Base-by-base conservation (phyloP, 2,113 vertebrate species). In the Hippocampus mohnikei region DNA sequence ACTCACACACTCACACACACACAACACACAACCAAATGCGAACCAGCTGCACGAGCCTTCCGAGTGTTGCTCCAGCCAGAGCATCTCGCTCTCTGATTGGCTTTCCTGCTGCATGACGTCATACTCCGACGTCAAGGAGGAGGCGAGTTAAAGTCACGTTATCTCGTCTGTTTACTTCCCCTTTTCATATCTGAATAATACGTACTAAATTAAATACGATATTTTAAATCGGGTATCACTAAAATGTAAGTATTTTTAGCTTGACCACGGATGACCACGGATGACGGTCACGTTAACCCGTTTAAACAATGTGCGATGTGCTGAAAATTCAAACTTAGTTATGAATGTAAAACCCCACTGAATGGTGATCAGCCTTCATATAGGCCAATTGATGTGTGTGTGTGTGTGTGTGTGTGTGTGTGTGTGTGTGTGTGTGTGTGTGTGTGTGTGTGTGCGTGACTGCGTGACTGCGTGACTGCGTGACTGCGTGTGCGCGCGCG, bases 121-220 rank as follows among this genome's bases (percentile, higher is more conserved):
- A 87, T 64, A 5, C 18, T 58, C 29, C 63, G 72, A 69, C 59
- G 42, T 7, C 8, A 58, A 74, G 78, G 79, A 79, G 88, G 78
- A 73, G 81, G 67, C 56, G 69, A 66, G 81, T 92, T 90, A 88
- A 91, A 91, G 89, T 83, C 80, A 79, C 79, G 89, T 69, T 72
- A 69, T 72, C 75, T 62, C 8, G 10, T 67, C 63, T 77, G 74
- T 79, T 88, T 75, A 75, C 73, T 62, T 84, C 65, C 67, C 71
- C 23, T 52, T 72, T 27, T 67, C n/a, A 27, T 13, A 23, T 9
- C 58, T 52, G 10, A 29, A 44, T 15, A 23, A 65, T 46, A 15
- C 18, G n/a, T 40, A 44, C 40, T 16, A 44, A 41, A 64, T 64
- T 0, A 42, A 64, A 41, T 56, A 23, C 50, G 13, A 7, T 52